These are phyloP conservation scores for Hipparchia sbordonii DNA, from an alignment of 2,888 invertebrate species.

Conservation along the genomic window DNA sequence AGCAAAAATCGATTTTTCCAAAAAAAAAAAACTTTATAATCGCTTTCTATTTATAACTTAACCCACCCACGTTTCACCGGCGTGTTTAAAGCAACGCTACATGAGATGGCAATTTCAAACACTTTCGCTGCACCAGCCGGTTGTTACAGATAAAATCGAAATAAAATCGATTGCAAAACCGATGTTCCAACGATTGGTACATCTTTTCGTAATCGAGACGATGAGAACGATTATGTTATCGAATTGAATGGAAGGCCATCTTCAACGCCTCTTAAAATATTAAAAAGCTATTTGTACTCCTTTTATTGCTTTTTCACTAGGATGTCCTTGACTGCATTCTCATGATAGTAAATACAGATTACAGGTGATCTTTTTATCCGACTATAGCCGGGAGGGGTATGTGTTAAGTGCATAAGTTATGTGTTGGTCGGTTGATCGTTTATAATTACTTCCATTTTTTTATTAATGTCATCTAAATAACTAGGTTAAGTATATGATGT, in stretches of 20 bases:
- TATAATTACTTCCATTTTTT: too few species aligned
- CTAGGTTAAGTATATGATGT: neutral
- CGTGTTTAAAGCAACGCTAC: constrained; percentile 42
- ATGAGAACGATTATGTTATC: constrained; percentile 14
- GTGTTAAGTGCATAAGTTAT: too few species aligned
- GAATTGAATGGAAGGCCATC: constrained; percentile 11
- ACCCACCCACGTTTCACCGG: constrained; percentile 47
- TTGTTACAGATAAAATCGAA: constrained; percentile 25
- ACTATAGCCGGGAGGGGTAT: neutral
- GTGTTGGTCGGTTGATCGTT: too few species aligned
- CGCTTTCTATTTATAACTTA: constrained; percentile 25
- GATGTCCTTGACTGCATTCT: neutral
- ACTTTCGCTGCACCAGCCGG: constrained; percentile 45
- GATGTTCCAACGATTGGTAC: constrained; percentile 13
- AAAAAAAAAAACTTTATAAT: neutral
- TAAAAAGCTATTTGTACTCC: neutral
- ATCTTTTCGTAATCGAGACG: constrained; percentile 13
- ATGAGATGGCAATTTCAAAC: constrained; percentile 57
- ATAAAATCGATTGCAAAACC: constrained; percentile 18
- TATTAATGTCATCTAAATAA: neutral
- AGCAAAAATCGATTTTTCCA: neutral
- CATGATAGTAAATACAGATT: neutral
- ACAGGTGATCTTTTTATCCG: neutral
- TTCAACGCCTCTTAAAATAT: neutral
- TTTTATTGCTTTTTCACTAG: neutral